A percentile compares a stretch with the other conserved stretches of the same genome.
phyloP scores from a whole-genome alignment of 2,888 invertebrate species.

The Nephrotoma flavescens region DNA sequence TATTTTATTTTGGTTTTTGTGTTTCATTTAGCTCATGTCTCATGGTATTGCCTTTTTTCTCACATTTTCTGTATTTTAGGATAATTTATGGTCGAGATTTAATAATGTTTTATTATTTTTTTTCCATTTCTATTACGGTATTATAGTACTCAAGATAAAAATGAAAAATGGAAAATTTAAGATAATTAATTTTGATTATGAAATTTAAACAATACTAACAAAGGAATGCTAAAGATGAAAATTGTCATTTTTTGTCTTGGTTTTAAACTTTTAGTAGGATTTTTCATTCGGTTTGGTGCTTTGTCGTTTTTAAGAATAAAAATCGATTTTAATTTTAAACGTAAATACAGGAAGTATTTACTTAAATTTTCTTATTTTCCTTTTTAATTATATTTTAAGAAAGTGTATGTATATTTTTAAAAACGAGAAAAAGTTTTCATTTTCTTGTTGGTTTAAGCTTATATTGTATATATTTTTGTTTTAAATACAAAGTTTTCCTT shows the following conservation, averaged over 20 bases:
- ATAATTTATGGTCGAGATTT: not conserved
- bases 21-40: not conserved
- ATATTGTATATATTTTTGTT: not conserved
- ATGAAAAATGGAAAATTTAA: not conserved
- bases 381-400: not conserved
- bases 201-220: not conserved
- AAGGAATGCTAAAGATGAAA: not conserved
- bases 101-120: not conserved
- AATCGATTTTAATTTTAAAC: not conserved
- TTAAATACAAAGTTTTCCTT: not conserved
- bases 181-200: not conserved
- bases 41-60: not conserved
- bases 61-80: not conserved
- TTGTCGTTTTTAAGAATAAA: not conserved
- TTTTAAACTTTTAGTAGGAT: not conserved
- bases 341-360: not conserved
- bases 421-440: not conserved
- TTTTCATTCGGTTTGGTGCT: not conserved
- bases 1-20: not conserved
- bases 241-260: not conserved
- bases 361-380: not conserved
- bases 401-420: not conserved
- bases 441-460: not conserved
- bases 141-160: not conserved
- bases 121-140: not conserved